Evolutionary conservation across 2,888 invertebrate species (phyloP).

Genomic region (Spisula subtruncata): DNA sequence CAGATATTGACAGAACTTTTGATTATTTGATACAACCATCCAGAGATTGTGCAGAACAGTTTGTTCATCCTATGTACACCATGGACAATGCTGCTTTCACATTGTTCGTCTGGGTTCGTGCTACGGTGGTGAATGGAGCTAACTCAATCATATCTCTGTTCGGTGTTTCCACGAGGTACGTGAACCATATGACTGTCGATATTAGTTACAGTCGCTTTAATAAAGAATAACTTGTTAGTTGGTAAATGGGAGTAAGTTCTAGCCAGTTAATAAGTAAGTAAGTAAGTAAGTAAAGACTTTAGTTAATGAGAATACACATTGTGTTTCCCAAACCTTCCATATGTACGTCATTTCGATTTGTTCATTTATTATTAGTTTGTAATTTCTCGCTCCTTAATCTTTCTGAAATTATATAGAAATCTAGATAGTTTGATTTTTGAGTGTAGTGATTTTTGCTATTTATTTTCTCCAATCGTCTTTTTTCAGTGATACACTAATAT

Average conservation of each 20-base stretch:
- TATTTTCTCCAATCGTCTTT: not conserved
- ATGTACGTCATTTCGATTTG: no score
- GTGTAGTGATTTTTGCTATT: no score
- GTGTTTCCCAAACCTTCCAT: no score
- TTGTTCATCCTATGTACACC: conserved; percentile 53
- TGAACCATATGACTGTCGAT: not conserved
- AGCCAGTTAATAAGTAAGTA: no score
- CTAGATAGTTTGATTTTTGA: no score
- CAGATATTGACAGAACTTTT: conserved; percentile 54
- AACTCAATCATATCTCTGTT: conserved; percentile 72
- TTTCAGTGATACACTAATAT: conserved; percentile 36
- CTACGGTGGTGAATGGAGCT: conserved; percentile 57
- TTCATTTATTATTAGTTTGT: no score
- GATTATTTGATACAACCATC: conserved; percentile 70
- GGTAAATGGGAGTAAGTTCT: no score
- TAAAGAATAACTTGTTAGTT: not conserved
- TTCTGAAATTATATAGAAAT: no score
- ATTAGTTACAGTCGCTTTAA: not conserved
- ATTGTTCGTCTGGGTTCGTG: conserved; percentile 73
- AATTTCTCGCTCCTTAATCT: no score
- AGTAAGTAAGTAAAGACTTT: no score
- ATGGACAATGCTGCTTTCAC: conserved; percentile 65
- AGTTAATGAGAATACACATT: no score
- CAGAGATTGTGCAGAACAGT: conserved; percentile 39
- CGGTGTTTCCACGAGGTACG: conserved; percentile 61